Conservation (phyloP, 2,113 vertebrate genomes). For the Notarius lentiginosus region DNA sequence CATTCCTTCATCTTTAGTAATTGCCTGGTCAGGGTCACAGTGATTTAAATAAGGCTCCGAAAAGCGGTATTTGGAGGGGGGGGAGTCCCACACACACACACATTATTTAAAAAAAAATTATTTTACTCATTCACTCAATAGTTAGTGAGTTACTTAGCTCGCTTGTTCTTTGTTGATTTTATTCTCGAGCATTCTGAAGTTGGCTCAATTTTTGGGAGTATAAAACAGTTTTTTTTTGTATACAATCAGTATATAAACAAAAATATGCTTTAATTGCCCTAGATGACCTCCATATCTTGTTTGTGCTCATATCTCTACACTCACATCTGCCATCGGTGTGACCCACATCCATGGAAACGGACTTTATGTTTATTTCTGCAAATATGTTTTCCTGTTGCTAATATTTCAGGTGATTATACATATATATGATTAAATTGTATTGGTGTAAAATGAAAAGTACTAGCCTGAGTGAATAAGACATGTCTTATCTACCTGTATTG, state of each 20-base stretch:
- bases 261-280: neutral
- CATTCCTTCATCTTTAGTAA: neutral
- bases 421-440: neutral
- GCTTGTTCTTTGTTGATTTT: neutral
- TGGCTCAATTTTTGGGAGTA: neutral
- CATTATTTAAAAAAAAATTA: too few relatives aligned
- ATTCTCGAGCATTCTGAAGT: neutral
- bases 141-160: neutral
- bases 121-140: too few relatives aligned
- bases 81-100: too few relatives aligned
- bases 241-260: too few relatives aligned
- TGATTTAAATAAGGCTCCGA: too few relatives aligned
- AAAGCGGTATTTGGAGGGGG: too few relatives aligned
- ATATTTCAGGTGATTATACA: neutral
- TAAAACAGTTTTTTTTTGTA: too few relatives aligned
- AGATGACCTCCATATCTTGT: neutral
- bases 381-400: neutral
- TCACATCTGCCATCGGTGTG: too few relatives aligned
- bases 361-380: neutral
- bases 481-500: neutral
- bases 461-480: neutral
- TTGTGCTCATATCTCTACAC: too few relatives aligned
- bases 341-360: neutral
- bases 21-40: neutral
- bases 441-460: neutral